Evolutionary conservation across 2,113 vertebrate genomes (phyloP).

Genomic region (Hassar affinis): DNA sequence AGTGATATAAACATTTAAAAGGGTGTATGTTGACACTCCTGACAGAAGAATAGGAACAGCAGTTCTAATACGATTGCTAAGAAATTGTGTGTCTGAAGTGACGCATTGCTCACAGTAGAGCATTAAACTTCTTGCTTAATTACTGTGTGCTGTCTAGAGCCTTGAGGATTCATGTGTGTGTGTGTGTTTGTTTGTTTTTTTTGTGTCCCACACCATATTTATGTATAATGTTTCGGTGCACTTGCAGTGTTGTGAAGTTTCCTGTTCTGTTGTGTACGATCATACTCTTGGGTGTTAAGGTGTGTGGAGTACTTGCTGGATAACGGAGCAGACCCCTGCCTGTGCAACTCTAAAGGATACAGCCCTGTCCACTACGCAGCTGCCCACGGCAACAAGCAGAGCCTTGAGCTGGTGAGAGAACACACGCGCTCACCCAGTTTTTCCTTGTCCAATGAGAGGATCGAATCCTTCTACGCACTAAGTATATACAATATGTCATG

Average conservation of each 20-base stretch:
- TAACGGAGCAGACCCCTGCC: slow-evolving; percentile 88
- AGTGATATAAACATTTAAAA: neutral
- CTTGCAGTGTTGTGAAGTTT: too few species aligned
- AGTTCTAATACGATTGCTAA: neutral
- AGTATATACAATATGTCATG: too few species aligned
- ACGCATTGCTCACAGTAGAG: neutral
- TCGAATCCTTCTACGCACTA: too few species aligned
- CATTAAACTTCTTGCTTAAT: neutral
- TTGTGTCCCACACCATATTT: neutral
- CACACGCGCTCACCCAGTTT: neutral
- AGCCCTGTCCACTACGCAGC: slow-evolving; percentile 95
- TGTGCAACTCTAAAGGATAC: slow-evolving; percentile 92
- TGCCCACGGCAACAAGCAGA: slow-evolving; percentile 92
- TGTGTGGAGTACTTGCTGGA: slow-evolving; percentile 94
- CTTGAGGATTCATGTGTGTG: neutral
- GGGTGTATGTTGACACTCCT: neutral
- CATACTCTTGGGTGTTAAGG: slow-evolving; percentile 61
- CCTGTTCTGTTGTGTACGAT: neutral
- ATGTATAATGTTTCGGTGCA: neutral
- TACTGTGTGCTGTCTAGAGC: neutral
- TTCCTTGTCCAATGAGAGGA: too few species aligned
- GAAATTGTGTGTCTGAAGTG: neutral
- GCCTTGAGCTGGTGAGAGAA: slow-evolving; percentile 87
- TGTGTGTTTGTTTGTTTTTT: too few species aligned
- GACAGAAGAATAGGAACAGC: neutral